Conservation (phyloP, 2,113 vertebrate genomes). For the Tragelaphus buxtoni region DNA sequence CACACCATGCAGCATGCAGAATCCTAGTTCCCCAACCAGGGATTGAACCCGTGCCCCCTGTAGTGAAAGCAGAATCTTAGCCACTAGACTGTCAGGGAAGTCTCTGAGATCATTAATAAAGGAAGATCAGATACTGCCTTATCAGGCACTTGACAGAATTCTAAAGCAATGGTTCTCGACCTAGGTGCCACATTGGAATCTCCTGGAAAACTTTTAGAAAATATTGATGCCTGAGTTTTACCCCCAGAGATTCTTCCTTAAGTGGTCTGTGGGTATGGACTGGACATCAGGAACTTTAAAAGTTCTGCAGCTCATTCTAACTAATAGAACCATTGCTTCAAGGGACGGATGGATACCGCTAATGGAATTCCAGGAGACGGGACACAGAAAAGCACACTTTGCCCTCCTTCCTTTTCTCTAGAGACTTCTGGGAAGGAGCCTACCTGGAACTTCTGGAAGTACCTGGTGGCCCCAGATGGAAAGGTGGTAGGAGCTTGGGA, state of each 20-base stretch:
- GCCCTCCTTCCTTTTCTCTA: constrained; percentile 65
- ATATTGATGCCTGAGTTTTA: not conserved
- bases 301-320: not conserved
- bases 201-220: not conserved
- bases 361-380: not conserved
- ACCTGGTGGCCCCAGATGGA: constrained; percentile 89
- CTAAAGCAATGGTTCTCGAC: not conserved
- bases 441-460: constrained; percentile 99
- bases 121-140: not conserved
- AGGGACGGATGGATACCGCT: not conserved
- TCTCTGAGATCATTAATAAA: not conserved
- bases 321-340: not conserved
- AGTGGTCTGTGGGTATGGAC: not conserved
- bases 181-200: not conserved
- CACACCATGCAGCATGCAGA: not conserved
- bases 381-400: not conserved
- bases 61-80: not conserved
- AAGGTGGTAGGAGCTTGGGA: constrained; percentile 92
- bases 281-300: not conserved
- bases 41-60: not conserved
- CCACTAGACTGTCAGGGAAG: not conserved
- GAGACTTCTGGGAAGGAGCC: constrained; percentile 92
- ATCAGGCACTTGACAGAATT: not conserved
- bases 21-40: not conserved
- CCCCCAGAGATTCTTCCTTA: not conserved